phyloP scores from a whole-genome alignment of 2,797 vertebrate species.

The Chelon labrosus region DNA sequence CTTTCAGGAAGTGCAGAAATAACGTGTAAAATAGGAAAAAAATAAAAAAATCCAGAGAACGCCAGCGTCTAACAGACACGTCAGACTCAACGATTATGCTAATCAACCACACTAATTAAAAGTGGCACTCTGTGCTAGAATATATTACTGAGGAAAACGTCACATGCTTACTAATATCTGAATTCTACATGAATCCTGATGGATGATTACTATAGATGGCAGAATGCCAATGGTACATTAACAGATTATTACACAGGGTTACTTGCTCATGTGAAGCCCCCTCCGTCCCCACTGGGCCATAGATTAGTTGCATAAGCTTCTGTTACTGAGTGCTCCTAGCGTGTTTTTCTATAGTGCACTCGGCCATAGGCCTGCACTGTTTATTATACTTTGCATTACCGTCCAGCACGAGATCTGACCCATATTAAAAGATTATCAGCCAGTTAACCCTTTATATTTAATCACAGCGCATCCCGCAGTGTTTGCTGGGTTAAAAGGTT shows the following conservation, averaged over 20 bases:
- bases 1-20: conserved; percentile 12
- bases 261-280: conserved; percentile 43
- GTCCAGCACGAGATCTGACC: conserved; percentile 14
- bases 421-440: conserved; percentile 39
- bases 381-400: conserved; percentile 24
- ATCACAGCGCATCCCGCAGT: conserved; percentile 33
- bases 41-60: background rate
- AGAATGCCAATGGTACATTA: conserved; percentile 67
- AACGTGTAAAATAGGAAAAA: conserved; percentile 4
- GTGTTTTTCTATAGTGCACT: conserved; percentile 28
- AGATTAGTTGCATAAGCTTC: conserved; percentile 75
- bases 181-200: conserved; percentile 66
- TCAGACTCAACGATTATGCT: conserved; percentile 54
- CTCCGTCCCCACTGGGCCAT: conserved; percentile 42
- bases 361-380: conserved; percentile 28
- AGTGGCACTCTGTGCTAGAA: conserved; percentile 48
- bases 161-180: conserved; percentile 55
- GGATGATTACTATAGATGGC: conserved; percentile 69
- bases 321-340: conserved; percentile 40
- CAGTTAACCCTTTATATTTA: conserved; percentile 39
- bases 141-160: conserved; percentile 56
- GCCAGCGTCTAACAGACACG: conserved; percentile 27
- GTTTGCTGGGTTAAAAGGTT: conserved; percentile 19
- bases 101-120: conserved; percentile 65
- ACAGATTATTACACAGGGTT: conserved; percentile 67